Conservation (phyloP, 1,140 invertebrate genomes). For the Drosophila melanica region DNA sequence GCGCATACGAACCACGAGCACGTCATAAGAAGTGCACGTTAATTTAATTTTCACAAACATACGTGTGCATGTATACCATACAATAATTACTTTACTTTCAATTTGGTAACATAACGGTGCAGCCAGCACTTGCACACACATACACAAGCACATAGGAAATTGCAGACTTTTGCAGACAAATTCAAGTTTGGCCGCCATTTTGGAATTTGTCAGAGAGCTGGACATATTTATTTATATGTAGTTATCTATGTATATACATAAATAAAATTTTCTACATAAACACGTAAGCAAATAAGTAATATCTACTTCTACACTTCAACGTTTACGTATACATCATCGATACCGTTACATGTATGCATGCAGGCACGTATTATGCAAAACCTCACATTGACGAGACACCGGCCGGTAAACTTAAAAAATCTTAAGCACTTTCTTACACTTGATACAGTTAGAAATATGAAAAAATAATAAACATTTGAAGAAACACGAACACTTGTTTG, state of each 20-base stretch:
- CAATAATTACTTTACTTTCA: not conserved
- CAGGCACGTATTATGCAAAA: slow-evolving; percentile 43
- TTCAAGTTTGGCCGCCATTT: slow-evolving; percentile 54
- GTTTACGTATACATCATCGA: not conserved
- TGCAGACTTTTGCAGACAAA: slow-evolving; percentile 12
- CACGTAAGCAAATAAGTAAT: not conserved
- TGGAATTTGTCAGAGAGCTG: slow-evolving; percentile 49
- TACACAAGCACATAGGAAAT: not conserved
- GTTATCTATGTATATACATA: not conserved
- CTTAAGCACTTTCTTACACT: not conserved
- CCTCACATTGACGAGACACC: slow-evolving; percentile 20
- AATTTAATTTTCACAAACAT: slow-evolving; percentile 6
- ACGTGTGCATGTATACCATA: not conserved
- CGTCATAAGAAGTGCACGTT: slow-evolving; percentile 14
- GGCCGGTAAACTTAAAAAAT: slow-evolving; percentile 38
- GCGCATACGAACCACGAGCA: slow-evolving; percentile 7
- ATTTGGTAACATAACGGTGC: slow-evolving; percentile 13
- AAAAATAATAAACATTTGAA: slow-evolving; percentile 1
- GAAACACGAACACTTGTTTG: slow-evolving; percentile 11
- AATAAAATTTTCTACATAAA: not conserved
- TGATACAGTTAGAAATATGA: slow-evolving; percentile 1
- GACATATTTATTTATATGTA: not conserved
- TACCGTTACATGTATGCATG: slow-evolving; percentile 23
- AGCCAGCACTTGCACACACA: slow-evolving; percentile 2
- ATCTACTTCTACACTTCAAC: not conserved